A percentile compares a stretch with the other conserved stretches of the same genome.
Conservation (phyloP, 2,888 invertebrate species). For the Hyles lineata region DNA sequence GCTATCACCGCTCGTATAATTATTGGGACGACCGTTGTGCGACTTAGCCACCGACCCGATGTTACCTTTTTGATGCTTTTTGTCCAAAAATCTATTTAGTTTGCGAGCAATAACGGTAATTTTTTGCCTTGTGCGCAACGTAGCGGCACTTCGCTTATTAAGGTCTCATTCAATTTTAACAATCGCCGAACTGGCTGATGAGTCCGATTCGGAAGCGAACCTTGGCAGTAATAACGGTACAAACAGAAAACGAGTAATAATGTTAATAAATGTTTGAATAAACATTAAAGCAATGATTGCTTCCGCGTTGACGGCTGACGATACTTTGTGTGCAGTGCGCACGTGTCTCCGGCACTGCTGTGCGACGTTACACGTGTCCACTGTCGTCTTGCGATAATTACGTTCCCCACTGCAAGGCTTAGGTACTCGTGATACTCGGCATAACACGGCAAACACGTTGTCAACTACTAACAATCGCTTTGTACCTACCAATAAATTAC, state of each 20-base stretch:
- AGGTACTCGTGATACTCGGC: conserved; percentile 46
- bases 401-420: conserved; percentile 54
- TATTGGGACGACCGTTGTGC: conserved; percentile 79
- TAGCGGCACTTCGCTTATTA: conserved; percentile 72
- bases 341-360: conserved; percentile 50
- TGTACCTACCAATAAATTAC: background rate
- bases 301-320: conserved; percentile 49
- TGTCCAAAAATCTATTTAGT: conserved; percentile 79
- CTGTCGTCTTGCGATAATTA: conserved; percentile 52
- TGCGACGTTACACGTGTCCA: conserved; percentile 50
- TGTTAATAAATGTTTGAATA: conserved; percentile 36
- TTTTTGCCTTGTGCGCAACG: conserved; percentile 61
- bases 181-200: conserved; percentile 52
- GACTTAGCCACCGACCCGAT: conserved; percentile 70
- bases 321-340: conserved; percentile 38
- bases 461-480: conserved; percentile 34
- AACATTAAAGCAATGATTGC: conserved; percentile 41
- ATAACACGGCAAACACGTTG: conserved; percentile 55
- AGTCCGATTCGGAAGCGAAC: conserved; percentile 40
- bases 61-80: conserved; percentile 80
- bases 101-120: conserved; percentile 75
- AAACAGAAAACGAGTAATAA: conserved; percentile 31
- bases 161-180: conserved; percentile 65
- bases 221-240: conserved; percentile 36
- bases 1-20: conserved; percentile 33